Conservation (phyloP, 2,888 invertebrate species). For the Drosophila pullipes region DNA sequence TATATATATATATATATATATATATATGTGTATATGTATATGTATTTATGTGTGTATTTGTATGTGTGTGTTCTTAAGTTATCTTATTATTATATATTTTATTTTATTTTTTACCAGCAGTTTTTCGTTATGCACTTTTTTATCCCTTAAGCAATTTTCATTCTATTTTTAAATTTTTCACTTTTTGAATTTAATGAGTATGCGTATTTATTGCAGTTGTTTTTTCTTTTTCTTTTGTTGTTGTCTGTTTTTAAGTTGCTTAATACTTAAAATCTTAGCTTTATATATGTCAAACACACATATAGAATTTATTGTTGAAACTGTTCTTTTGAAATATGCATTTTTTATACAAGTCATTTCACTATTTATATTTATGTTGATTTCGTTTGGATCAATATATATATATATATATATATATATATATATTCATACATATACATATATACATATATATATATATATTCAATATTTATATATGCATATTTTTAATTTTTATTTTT, state of each 20-base stretch:
- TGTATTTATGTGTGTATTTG: constrained; percentile 23
- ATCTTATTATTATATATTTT: constrained; percentile 35
- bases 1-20: not conserved
- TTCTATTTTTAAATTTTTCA: not conserved
- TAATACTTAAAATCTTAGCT: constrained; percentile 76
- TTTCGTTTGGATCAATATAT: constrained; percentile 27
- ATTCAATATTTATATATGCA: constrained; percentile 62
- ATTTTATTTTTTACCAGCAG: constrained; percentile 42
- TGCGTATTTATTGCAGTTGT: constrained; percentile 43
- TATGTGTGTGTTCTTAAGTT: constrained; percentile 54
- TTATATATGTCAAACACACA: constrained; percentile 64
- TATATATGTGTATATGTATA: constrained; percentile 12
- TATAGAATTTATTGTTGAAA: constrained; percentile 45
- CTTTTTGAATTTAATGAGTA: constrained; percentile 40
- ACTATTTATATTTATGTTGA: constrained; percentile 55
- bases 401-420: not conserved
- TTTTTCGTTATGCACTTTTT: not conserved
- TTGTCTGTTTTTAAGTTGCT: constrained; percentile 47
- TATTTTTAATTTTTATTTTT: constrained; percentile 43
- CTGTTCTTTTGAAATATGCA: constrained; percentile 55
- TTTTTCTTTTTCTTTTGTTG: not conserved
- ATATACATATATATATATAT: constrained; percentile 36
- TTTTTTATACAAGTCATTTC: constrained; percentile 61
- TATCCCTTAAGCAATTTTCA: not conserved
- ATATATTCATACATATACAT: not conserved